Conservation (phyloP, 2,888 invertebrate genomes). For the Phalera bucephala region DNA sequence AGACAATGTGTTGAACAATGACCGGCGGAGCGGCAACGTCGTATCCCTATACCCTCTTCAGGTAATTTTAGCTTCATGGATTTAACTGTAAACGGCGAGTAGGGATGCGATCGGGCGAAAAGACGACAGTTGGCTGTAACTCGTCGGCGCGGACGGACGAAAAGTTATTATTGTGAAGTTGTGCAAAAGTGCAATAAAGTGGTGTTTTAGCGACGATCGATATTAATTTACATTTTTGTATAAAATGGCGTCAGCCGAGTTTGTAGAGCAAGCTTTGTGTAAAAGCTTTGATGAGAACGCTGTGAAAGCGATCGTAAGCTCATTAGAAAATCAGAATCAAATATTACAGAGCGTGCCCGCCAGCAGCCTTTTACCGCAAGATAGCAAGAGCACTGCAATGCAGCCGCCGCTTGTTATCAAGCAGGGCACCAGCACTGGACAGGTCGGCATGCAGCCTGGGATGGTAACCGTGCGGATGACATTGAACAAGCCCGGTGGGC, state of each 20-base stretch:
- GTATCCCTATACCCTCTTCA: too few species aligned
- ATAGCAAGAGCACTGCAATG: constrained; percentile 59
- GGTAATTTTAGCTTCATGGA: too few species aligned
- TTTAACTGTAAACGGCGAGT: too few species aligned
- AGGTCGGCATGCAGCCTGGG: constrained; percentile 76
- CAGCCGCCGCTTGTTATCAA: constrained; percentile 77
- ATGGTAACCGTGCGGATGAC: constrained; percentile 86
- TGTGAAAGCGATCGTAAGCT: constrained; percentile 93
- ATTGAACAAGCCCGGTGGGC: constrained; percentile 83
- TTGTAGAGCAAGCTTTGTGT: constrained; percentile 95
- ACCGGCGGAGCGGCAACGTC: too few species aligned
- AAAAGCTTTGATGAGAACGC: constrained; percentile 95
- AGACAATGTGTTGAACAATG: too few species aligned
- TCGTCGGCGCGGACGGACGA: too few species aligned
- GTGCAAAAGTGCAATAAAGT: too few species aligned
- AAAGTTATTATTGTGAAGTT: too few species aligned
- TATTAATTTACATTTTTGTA: too few species aligned
- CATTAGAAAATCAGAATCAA: constrained; percentile 89
- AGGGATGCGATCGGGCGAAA: too few species aligned
- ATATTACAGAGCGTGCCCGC: constrained; percentile 79
- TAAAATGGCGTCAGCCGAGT: constrained; percentile 97
- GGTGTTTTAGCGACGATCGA: too few species aligned
- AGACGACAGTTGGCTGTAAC: too few species aligned
- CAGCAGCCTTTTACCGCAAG: constrained; percentile 56
- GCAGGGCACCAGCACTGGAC: constrained; percentile 59